Percentiles rank a stretch among this genome's conserved stretches.
Evolutionary conservation across 2,113 vertebrate species (phyloP).

Genomic region (Chaetops frenatus): DNA sequence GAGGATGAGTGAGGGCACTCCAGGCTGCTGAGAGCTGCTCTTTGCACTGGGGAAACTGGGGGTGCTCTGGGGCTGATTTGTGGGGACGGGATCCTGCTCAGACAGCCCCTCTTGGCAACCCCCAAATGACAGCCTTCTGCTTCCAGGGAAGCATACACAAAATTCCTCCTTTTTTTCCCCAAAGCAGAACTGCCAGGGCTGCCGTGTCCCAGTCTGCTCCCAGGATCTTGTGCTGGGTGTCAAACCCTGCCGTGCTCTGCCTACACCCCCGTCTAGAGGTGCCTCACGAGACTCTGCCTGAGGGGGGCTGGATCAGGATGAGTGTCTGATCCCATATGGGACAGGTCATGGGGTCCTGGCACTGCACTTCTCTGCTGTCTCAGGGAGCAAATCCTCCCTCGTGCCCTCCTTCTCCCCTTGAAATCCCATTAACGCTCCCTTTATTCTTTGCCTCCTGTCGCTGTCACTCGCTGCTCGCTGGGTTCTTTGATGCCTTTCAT

Average conservation of each 20-base stretch:
- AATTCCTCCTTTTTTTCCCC: neutral
- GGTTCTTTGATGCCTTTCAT: neutral
- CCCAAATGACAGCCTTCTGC: neutral
- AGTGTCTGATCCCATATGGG: neutral
- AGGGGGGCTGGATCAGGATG: neutral
- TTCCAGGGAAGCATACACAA: accelerated
- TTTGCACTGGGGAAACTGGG: neutral
- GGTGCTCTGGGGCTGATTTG: neutral
- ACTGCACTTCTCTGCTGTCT: accelerated
- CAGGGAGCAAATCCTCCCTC: neutral
- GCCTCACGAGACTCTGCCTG: neutral
- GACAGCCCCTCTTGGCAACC: neutral
- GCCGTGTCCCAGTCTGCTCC: neutral
- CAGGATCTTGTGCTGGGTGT: neutral
- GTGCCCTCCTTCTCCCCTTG: neutral
- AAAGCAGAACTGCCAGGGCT: neutral
- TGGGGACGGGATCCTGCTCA: neutral
- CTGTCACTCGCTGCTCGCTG: neutral
- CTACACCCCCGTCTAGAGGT: accelerated
- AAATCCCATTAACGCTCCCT: conserved; percentile 1
- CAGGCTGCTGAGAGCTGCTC: neutral
- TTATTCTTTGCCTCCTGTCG: neutral
- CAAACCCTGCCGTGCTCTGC: accelerated
- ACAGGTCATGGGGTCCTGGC: neutral
- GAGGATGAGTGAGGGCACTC: neutral